Base-by-base conservation (phyloP, 2,113 vertebrate species). In the Lagopus leucura region DNA sequence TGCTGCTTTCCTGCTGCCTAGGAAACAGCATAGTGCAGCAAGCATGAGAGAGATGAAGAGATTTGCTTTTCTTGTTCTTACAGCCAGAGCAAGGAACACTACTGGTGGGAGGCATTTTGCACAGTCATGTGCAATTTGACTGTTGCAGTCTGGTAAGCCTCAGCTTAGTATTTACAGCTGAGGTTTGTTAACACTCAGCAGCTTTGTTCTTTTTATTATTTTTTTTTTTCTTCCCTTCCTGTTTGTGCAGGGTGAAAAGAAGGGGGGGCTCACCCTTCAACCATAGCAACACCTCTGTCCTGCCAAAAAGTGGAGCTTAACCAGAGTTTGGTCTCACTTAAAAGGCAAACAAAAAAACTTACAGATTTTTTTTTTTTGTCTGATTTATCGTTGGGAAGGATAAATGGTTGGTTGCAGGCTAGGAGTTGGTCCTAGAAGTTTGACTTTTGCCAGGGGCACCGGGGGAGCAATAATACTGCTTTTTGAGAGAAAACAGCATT, bases 1-100 rank as follows among this genome's bases (percentile, higher is more conserved):
- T 7, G 6, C 81, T 93, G 74, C 86, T 75, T 67, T 78, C 47
- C 5, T 13, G 77, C 84, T 94, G 64, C 67, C 50, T 83, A 71
- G 69, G 82, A 93, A 64, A 67, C 78, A 76, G 66, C 36, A 6
- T 7, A 78, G 52, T 10, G 25, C 83, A 93, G 93, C 47, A 19
- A 75, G 77, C 20, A 19, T 4, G 63, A 55, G 36, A 32, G 13
- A 40, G 24, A 70, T 57, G 14, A 30, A 70, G 34, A 42, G 40
- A 54, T 55, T 74, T 2, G 15, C 38, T 71, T 50, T 83, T 55
- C 55, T 78, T 21, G 13, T 86, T 89, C 34, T 82, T 69, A 8
- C 0, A 3, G 77, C 40, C 55, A 67, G 58, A 92, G 55, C 47
- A 47, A 69, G 40, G 60, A 89, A 61, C 47, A 8, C 27, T 34